These are phyloP conservation scores for Achroia grisella DNA, from an alignment of 1,140 invertebrate species.

Conservation along the genomic window DNA sequence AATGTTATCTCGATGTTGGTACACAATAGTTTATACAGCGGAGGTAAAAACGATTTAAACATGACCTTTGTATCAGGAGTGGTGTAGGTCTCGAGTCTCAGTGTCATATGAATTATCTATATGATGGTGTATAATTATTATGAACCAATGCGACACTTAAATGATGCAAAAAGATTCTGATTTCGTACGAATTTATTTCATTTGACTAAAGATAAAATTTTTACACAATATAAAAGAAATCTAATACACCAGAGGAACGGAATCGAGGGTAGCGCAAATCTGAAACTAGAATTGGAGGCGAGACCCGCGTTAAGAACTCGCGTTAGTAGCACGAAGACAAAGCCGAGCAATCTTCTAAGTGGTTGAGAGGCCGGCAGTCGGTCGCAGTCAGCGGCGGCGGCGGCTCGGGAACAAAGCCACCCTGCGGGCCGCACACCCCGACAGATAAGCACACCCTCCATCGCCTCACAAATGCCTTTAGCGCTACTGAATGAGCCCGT, in stretches of 20 bases:
- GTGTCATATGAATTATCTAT: constrained; percentile 37
- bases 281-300: constrained; percentile 32
- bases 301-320: constrained; percentile 34
- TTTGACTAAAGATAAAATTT: not conserved
- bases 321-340: constrained; percentile 45
- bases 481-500: constrained; percentile 26
- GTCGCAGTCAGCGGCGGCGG: constrained; percentile 7
- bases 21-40: constrained; percentile 47
- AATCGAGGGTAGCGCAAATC: constrained; percentile 9
- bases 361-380: constrained; percentile 33
- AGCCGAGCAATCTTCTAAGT: constrained; percentile 61
- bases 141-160: not conserved
- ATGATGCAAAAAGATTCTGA: no score
- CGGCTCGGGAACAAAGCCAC: constrained; percentile 36
- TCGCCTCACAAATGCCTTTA: constrained; percentile 40
- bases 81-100: constrained; percentile 40
- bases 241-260: not conserved
- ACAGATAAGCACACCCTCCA: constrained; percentile 46
- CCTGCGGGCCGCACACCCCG: constrained; percentile 10
- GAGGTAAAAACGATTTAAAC: constrained; percentile 60
- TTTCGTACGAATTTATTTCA: no score
- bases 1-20: constrained; percentile 46
- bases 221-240: not conserved
- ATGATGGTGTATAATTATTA: constrained; percentile 19
- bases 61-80: constrained; percentile 35